Conservation (phyloP, 2,113 vertebrate species). For the Leptodactylus fuscus region DNA sequence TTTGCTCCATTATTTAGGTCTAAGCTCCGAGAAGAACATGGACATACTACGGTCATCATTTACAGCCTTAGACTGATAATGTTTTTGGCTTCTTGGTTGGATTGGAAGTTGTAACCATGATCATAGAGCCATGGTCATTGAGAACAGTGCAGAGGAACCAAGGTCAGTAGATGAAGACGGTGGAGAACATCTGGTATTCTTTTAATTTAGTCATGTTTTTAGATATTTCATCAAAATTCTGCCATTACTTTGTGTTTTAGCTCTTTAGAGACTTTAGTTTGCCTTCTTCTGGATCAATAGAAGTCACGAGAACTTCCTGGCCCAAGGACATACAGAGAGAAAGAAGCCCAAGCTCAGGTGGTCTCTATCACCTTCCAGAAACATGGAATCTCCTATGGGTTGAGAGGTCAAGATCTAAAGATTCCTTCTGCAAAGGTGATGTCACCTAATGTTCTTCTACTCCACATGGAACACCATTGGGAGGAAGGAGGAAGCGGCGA, state of each 20-base stretch:
- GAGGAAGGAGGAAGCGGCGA: background rate
- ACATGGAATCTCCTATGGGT: background rate
- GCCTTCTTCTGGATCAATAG: too few relatives aligned
- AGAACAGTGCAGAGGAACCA: background rate
- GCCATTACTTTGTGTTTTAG: too few relatives aligned
- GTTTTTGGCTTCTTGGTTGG: background rate
- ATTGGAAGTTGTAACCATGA: background rate
- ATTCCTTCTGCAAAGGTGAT: background rate
- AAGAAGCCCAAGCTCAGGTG: background rate
- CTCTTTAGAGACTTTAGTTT: too few relatives aligned
- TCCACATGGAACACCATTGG: background rate
- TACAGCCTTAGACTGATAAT: too few relatives aligned
- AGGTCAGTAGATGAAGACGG: too few relatives aligned
- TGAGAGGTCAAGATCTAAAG: background rate
- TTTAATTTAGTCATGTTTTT: too few relatives aligned
- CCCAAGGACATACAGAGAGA: background rate
- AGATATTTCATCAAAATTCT: too few relatives aligned
- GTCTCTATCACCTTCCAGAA: background rate
- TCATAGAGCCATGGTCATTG: background rate
- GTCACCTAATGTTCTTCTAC: background rate
- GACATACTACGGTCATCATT: too few relatives aligned
- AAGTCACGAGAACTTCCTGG: too few relatives aligned
- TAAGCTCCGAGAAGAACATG: too few relatives aligned
- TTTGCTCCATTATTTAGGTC: too few relatives aligned
- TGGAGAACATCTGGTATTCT: too few relatives aligned